These are phyloP conservation scores for Enteromius treurensis DNA, from an alignment of 2,797 vertebrate species.

Conservation along the genomic window DNA sequence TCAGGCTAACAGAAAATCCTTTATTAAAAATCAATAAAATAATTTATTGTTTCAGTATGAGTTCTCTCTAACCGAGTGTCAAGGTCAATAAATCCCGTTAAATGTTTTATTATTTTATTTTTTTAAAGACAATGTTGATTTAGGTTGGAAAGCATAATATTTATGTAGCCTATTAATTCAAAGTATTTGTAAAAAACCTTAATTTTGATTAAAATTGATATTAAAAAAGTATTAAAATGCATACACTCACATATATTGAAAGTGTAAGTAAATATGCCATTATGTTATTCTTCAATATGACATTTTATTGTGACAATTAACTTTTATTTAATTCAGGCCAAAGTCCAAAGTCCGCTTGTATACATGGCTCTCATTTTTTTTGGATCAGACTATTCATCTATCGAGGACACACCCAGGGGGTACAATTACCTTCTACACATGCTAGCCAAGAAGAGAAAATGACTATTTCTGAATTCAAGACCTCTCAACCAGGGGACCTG, in stretches of 20 bases:
- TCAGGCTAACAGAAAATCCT: too few relatives aligned
- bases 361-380: slow-evolving; percentile 28
- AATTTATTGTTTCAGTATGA: too few relatives aligned
- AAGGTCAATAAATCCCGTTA: too few relatives aligned
- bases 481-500: slow-evolving; percentile 71
- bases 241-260: neutral
- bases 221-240: neutral
- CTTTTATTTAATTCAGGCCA: slow-evolving; percentile 30
- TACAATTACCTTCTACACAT: slow-evolving; percentile 76
- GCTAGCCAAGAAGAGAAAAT: slow-evolving; percentile 77
- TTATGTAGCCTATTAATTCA: neutral
- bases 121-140: too few relatives aligned
- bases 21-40: too few relatives aligned
- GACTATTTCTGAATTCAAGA: slow-evolving; percentile 71
- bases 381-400: slow-evolving; percentile 66
- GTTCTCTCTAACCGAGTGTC: too few relatives aligned
- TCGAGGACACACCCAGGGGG: slow-evolving; percentile 70
- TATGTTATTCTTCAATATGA: neutral
- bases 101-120: too few relatives aligned
- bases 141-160: too few relatives aligned
- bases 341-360: slow-evolving; percentile 44
- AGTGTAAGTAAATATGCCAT: neutral
- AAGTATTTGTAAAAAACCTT: neutral
- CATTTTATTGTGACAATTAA: neutral
- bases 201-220: too few relatives aligned